These are phyloP conservation scores for Trissolcus japonicus DNA, from an alignment of 2,888 invertebrate genomes.

Conservation along the genomic window DNA sequence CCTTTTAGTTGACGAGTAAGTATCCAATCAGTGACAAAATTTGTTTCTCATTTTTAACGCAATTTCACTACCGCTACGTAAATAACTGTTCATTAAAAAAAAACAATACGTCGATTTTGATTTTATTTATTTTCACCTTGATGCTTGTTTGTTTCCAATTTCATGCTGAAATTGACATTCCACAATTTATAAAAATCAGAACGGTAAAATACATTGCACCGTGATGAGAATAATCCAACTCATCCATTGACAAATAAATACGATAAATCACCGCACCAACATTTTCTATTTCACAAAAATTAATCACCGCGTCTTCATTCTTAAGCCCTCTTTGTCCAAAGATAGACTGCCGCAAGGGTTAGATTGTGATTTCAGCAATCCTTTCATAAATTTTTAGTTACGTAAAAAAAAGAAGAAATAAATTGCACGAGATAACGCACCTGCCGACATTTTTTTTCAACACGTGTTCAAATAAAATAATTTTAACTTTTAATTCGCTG, in stretches of 20 bases:
- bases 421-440: too few relatives aligned
- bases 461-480: not conserved
- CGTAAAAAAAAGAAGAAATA: constrained; percentile 24
- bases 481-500: too few relatives aligned
- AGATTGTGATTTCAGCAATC: constrained; percentile 49
- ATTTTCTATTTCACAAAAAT: constrained; percentile 37
- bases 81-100: not conserved
- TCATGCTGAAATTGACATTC: too few relatives aligned
- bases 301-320: constrained; percentile 37
- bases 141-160: not conserved
- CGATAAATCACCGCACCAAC: constrained; percentile 14
- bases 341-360: constrained; percentile 46
- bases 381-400: constrained; percentile 46
- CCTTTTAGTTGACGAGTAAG: constrained; percentile 92
- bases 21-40: too few relatives aligned
- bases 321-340: constrained; percentile 34
- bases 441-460: too few relatives aligned
- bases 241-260: constrained; percentile 15
- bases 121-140: not conserved
- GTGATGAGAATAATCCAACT: not conserved
- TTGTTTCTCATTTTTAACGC: not conserved
- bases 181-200: not conserved
- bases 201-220: not conserved
- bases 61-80: not conserved
- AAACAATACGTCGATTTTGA: too few relatives aligned